A percentile compares a stretch with the other conserved stretches of the same genome.
Evolutionary conservation across 1,140 invertebrate genomes (phyloP).

Genomic region (Pseudobourletiella spinata): DNA sequence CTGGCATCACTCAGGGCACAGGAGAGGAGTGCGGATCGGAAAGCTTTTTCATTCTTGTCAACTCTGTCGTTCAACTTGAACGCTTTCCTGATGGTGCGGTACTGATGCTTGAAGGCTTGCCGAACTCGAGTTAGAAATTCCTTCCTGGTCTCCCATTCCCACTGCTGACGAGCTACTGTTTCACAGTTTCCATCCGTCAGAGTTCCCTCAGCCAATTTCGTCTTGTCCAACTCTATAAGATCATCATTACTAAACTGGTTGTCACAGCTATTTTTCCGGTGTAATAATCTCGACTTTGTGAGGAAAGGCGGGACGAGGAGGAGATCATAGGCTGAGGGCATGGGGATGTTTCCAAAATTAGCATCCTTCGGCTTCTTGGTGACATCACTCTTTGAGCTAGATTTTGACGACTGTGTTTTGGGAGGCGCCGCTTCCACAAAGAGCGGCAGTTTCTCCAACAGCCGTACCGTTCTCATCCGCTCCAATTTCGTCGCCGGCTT

Average conservation of each 20-base stretch:
- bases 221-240: no score
- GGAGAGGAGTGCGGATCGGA: slow-evolving; percentile 18
- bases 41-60: slow-evolving; percentile 20
- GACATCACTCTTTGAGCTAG: neutral
- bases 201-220: no score
- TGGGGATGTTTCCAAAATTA: neutral
- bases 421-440: neutral
- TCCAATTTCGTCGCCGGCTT: slow-evolving; percentile 15
- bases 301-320: no score
- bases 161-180: neutral
- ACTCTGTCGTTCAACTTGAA: slow-evolving; percentile 19
- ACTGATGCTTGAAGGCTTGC: slow-evolving; percentile 24
- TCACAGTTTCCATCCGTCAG: no score
- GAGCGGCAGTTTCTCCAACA: slow-evolving; percentile 23
- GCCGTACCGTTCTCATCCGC: slow-evolving; percentile 23
- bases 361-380: neutral
- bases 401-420: no score
- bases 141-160: slow-evolving; percentile 6
- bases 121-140: slow-evolving; percentile 27
- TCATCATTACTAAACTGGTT: no score
- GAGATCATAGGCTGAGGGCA: neutral
- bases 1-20: slow-evolving; percentile 17
- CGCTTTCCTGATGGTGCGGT: slow-evolving; percentile 21
- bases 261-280: no score
- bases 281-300: no score